phyloP scores from a whole-genome alignment of 2,113 vertebrate genomes.

The Jacana jacana region DNA sequence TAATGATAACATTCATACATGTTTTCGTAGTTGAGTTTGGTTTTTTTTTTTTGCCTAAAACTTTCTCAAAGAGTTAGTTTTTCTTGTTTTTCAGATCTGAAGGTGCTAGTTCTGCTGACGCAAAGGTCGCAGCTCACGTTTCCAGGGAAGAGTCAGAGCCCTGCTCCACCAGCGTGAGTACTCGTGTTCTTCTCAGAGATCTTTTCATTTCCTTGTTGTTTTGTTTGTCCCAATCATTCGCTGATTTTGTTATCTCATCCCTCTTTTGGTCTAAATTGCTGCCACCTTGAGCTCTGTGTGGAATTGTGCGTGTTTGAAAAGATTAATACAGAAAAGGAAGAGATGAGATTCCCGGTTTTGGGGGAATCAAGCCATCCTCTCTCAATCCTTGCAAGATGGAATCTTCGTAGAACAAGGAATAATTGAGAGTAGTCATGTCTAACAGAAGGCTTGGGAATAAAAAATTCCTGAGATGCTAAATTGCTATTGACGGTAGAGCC shows the following conservation, averaged over 20 bases:
- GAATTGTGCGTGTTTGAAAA: background rate
- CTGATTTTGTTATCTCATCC: background rate
- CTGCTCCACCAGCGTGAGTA: background rate
- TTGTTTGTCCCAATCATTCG: background rate
- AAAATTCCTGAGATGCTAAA: background rate
- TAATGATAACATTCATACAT: background rate
- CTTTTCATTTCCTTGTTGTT: background rate
- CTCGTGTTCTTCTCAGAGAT: background rate
- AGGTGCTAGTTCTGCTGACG: background rate
- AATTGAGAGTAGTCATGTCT: background rate
- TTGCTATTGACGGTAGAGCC: background rate
- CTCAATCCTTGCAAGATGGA: background rate
- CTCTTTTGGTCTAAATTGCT: background rate
- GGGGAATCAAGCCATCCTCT: background rate
- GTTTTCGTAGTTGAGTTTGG: background rate
- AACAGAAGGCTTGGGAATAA: background rate
- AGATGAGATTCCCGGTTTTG: background rate
- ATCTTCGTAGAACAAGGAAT: background rate
- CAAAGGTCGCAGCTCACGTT: background rate
- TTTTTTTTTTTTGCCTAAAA: background rate
- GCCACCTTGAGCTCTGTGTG: background rate
- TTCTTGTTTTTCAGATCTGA: slow-evolving; percentile 1
- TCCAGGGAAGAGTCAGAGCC: background rate
- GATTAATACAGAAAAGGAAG: background rate
- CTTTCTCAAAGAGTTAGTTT: background rate